Conservation (phyloP, 2,888 invertebrate genomes). For the Rutpela maculata region DNA sequence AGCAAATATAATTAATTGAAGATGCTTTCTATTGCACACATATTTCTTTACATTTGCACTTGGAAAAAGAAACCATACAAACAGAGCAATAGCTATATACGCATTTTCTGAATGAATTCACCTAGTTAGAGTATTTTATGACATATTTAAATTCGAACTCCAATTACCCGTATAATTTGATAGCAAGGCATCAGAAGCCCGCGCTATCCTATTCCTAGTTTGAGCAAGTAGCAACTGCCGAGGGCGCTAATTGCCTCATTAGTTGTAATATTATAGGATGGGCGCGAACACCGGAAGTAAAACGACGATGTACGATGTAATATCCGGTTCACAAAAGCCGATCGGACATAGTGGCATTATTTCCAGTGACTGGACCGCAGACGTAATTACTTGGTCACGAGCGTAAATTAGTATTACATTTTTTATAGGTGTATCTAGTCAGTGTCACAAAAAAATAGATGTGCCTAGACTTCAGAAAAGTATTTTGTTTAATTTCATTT, state of each 20-base stretch:
- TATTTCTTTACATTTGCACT: neutral
- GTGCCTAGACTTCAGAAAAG: no score
- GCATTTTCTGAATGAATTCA: neutral
- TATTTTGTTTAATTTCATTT: no score
- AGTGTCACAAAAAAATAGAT: no score
- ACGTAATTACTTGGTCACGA: constrained; percentile 36
- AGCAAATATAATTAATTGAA: no score
- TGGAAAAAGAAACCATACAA: neutral
- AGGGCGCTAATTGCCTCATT: constrained; percentile 46
- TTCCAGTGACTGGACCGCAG: constrained; percentile 44
- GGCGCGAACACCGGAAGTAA: constrained; percentile 37
- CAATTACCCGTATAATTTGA: constrained; percentile 46
- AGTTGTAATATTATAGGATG: constrained; percentile 46
- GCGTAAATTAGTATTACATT: neutral
- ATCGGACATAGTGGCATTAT: constrained; percentile 43
- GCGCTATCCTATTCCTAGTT: constrained; percentile 12
- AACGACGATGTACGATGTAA: constrained; percentile 44
- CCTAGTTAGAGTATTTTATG: constrained; percentile 23
- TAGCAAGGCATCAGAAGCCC: constrained; percentile 38
- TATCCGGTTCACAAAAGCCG: constrained; percentile 49
- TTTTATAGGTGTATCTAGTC: neutral
- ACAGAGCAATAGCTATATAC: neutral
- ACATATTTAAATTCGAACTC: constrained; percentile 44
- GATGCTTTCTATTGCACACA: no score
- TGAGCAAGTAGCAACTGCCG: constrained; percentile 32